Evolutionary conservation across 1,140 invertebrate species (phyloP).

Genomic region (Hirudo medicinalis): DNA sequence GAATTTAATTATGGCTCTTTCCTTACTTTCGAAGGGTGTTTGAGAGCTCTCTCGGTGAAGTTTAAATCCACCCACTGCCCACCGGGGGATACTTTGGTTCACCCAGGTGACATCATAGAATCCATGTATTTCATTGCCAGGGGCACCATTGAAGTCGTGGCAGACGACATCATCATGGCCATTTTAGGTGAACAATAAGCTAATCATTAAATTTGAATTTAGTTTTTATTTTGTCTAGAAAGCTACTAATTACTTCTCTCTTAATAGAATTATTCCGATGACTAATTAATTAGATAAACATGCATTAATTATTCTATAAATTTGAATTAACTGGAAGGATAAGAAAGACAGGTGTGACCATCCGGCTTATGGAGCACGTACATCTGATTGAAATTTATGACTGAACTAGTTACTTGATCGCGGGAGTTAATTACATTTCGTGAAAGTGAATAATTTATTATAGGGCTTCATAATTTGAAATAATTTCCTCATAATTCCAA

Average conservation of each 20-base stretch:
- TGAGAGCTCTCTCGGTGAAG: slow-evolving; percentile 54
- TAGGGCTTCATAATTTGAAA: not conserved
- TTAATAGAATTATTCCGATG: too few relatives aligned
- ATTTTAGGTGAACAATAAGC: not conserved
- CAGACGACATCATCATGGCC: slow-evolving; percentile 16
- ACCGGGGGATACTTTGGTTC: slow-evolving; percentile 88
- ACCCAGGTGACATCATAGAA: slow-evolving; percentile 83
- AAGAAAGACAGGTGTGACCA: too few relatives aligned
- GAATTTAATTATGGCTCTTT: not conserved
- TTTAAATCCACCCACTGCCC: slow-evolving; percentile 82
- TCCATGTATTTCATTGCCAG: slow-evolving; percentile 57
- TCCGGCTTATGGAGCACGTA: too few relatives aligned
- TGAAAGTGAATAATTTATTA: not conserved
- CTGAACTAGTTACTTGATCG: too few relatives aligned
- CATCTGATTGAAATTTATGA: too few relatives aligned
- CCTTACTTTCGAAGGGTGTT: slow-evolving; percentile 62
- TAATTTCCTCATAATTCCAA: not conserved
- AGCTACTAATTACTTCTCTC: too few relatives aligned
- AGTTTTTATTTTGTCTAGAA: too few relatives aligned
- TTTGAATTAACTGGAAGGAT: too few relatives aligned
- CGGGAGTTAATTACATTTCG: too few relatives aligned
- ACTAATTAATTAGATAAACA: too few relatives aligned
- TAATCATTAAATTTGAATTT: too few relatives aligned
- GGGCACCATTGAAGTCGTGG: slow-evolving; percentile 77
- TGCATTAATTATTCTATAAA: too few relatives aligned